Evolutionary conservation across 2,113 vertebrate genomes (phyloP).

Genomic region (Heptranchias perlo): DNA sequence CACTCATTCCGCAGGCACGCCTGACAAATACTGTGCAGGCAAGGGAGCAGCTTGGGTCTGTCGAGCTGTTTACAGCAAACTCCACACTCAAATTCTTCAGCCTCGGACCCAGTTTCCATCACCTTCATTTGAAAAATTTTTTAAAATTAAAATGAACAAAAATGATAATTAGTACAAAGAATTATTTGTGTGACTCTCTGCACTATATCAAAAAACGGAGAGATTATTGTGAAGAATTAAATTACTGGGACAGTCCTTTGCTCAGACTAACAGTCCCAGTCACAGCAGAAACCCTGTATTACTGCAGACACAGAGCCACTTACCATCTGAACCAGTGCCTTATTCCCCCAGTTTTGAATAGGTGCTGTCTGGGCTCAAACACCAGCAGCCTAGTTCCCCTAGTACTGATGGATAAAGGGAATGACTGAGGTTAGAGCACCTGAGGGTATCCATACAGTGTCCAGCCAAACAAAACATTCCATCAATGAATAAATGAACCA

Average conservation of each 20-base stretch:
- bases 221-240: neutral
- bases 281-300: neutral
- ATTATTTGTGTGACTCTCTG: no score
- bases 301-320: neutral
- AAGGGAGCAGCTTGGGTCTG: neutral
- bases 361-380: neutral
- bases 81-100: neutral
- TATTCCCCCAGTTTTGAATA: neutral
- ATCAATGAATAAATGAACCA: neutral
- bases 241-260: neutral
- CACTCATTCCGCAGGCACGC: neutral
- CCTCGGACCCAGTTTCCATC: neutral
- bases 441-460: neutral
- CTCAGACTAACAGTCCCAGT: neutral
- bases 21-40: slow-evolving; percentile 10
- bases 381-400: neutral
- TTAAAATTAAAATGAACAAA: neutral
- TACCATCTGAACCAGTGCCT: neutral
- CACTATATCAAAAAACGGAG: neutral
- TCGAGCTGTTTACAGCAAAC: neutral
- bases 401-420: neutral
- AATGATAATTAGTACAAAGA: neutral
- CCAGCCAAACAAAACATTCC: neutral
- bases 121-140: neutral
- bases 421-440: neutral